phyloP scores from a whole-genome alignment of 2,888 invertebrate genomes.

The Ryuthela nishihirai region DNA sequence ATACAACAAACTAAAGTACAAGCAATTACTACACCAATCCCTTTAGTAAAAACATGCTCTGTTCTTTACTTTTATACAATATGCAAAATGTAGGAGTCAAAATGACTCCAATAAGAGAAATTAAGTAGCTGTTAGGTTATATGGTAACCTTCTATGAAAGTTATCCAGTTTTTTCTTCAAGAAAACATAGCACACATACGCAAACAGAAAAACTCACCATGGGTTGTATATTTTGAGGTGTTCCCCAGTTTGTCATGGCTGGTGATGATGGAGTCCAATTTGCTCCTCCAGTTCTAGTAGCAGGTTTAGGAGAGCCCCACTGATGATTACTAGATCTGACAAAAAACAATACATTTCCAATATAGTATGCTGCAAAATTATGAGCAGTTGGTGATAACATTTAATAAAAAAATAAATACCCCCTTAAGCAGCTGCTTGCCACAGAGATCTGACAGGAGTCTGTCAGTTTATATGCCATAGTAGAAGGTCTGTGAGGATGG shows the following conservation, averaged over 20 bases:
- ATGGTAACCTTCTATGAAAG: background rate
- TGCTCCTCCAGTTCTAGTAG: slow-evolving; percentile 25
- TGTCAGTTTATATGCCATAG: too few relatives aligned
- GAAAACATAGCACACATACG: background rate
- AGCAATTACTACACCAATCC: too few relatives aligned
- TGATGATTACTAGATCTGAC: slow-evolving; percentile 31
- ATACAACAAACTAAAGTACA: too few relatives aligned
- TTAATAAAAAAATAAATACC: too few relatives aligned
- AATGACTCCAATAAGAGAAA: background rate
- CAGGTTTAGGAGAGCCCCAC: slow-evolving; percentile 35
- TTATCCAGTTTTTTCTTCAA: background rate
- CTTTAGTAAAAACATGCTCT: too few relatives aligned
- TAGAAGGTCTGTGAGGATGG: too few relatives aligned
- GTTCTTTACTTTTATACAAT: too few relatives aligned
- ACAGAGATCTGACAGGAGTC: too few relatives aligned
- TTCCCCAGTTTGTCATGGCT: slow-evolving; percentile 6
- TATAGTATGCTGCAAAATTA: too few relatives aligned
- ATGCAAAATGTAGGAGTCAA: too few relatives aligned
- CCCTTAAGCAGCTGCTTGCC: too few relatives aligned
- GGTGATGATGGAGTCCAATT: slow-evolving; percentile 27
- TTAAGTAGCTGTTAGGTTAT: background rate
- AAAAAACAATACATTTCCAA: background rate
- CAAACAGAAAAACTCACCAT: background rate
- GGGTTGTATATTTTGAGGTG: slow-evolving; percentile 5
- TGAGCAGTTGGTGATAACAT: too few relatives aligned